Evolutionary conservation across 2,113 vertebrate species (phyloP), one percentile per base, ranked within the genome.

Genomic region (Bos taurus): DNA sequence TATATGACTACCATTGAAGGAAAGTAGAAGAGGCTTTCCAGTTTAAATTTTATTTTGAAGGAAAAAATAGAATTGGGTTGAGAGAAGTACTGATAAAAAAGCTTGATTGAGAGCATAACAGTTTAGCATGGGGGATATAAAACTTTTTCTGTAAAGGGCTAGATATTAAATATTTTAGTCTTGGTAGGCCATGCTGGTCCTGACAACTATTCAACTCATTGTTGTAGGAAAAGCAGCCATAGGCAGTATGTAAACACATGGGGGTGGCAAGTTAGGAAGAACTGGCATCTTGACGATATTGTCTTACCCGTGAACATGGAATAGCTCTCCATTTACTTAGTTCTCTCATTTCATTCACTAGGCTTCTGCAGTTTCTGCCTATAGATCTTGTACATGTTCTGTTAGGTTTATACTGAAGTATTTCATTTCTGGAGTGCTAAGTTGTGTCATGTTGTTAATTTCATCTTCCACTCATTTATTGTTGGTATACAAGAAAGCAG

Each of bases 41-140:
- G 71, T 67, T 94, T 83, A 92, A 95, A 64, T 82, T 92, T 93
- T n/a, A 74, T 86, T 94, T 98, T 91, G 40, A 26, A 93, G 85
- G 78, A 77, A 91, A 94, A 93, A 74, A 28, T 50, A 88, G 28
- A 26, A 21, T 36, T 93, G 59, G n/a, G 2, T 74, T 33, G 77
- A 95, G 30, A 33, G 62, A 86, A 62, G 5, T 48, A 43, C 23
- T 77, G 71, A 14, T 77, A 77, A 81, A 86, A 67, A 86, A 67
- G 46, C 26, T 95, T 85, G 60, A 50, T 88, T 50, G 81, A 60
- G 21, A 52, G 7, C 17, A 82, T 91, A 84, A 21, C 50, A 30
- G 50, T 15, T 90, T 80, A 80, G 28, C 74, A 26, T 6, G 21
- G 26, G 59, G 52, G 25, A 28, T 30, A 28, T 14, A 28, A 60